Evolutionary conservation across 2,797 vertebrate species (phyloP).

Genomic region (Notoglanidium macrostoma): DNA sequence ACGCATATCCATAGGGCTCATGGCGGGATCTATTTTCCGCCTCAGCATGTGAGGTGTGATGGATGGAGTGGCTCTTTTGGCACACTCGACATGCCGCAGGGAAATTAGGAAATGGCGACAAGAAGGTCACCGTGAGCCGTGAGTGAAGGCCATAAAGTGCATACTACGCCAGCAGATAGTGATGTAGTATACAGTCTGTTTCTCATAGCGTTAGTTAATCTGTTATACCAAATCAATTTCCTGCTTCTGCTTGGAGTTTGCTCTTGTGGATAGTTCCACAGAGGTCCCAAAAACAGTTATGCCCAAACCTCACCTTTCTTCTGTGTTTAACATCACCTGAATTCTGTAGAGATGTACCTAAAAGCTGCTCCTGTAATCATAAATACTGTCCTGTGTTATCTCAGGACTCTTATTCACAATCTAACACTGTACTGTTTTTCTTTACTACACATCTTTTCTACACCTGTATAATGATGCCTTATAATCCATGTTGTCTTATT

Average conservation of each 20-base stretch:
- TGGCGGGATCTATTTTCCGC: conserved; percentile 56
- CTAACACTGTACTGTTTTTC: background rate
- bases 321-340: background rate
- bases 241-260: background rate
- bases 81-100: conserved; percentile 53
- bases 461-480: background rate
- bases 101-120: conserved; percentile 50
- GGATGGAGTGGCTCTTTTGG: conserved; percentile 61
- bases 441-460: background rate
- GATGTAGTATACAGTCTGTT: background rate
- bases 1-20: conserved; percentile 40
- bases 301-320: background rate
- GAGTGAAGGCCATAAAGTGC: conserved; percentile 32
- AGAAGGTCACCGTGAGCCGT: conserved; percentile 66
- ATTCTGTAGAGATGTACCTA: background rate
- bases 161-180: background rate
- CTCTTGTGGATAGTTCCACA: background rate
- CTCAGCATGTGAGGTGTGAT: conserved; percentile 66
- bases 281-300: background rate
- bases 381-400: background rate
- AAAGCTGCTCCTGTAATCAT: background rate
- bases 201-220: background rate
- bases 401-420: background rate
- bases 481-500: background rate
- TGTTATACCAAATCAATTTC: background rate